Conservation (phyloP, 1,140 invertebrate genomes). For the Cotesia vestalis region DNA sequence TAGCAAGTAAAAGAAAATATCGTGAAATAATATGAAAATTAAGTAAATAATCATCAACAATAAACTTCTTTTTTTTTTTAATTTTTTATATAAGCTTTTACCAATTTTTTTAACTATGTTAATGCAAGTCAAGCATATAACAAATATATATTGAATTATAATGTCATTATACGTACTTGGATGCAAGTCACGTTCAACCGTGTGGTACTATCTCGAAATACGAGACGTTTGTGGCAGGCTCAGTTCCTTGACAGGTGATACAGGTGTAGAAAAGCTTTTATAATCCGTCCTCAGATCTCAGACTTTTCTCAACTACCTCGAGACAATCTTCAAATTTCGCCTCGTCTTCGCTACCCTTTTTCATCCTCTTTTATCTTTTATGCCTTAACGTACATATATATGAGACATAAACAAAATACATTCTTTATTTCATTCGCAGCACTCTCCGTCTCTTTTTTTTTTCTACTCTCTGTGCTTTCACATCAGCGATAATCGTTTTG, state of each 20-base stretch:
- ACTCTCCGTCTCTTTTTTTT: neutral
- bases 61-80: too few species aligned
- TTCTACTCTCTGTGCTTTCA: neutral
- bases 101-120: neutral
- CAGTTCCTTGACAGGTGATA: conserved; percentile 5
- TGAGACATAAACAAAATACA: neutral
- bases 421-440: neutral
- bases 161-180: conserved; percentile 11
- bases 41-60: too few species aligned
- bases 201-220: conserved; percentile 9
- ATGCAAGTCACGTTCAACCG: conserved; percentile 6
- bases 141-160: neutral
- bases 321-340: neutral
- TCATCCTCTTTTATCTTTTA: neutral
- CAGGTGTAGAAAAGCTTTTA: conserved; percentile 17
- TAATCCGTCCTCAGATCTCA: conserved; percentile 1
- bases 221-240: neutral
- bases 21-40: too few species aligned
- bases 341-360: neutral
- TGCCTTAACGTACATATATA: neutral
- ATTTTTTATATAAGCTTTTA: too few species aligned
- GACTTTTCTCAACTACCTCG: conserved; percentile 5
- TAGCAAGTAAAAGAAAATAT: too few species aligned
- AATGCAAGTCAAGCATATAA: neutral
- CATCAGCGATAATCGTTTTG: conserved; percentile 21